Base-by-base conservation (phyloP, 92 coral and sea anemone species). In the Ricordea florida region DNA sequence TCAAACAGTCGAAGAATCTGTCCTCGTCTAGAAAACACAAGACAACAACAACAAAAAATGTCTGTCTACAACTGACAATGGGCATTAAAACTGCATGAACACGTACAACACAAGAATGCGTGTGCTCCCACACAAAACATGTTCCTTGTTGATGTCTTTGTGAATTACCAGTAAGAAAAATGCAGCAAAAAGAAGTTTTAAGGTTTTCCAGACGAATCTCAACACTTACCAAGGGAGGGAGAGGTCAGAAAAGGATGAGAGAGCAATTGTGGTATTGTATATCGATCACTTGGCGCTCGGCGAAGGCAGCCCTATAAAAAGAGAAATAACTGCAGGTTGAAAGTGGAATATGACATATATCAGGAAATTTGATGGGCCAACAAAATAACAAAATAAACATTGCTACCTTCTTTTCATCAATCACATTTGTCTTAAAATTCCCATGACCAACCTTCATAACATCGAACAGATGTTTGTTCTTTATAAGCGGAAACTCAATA, bases 251-350 rank as follows among this genome's bases (percentile, higher is more conserved):
- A 94, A 11, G 92, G 90, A 48, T 94, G 98, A 47, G 63, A 38
- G 20, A 91, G 79, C 24, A 94, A 74, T 34, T 94, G 89, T 3
- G 96, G 90, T 34, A 94, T 94, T 8, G 94, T 91, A 45, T 87
- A 91, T 1, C 98, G 67, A 33, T 91, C 94, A 18, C 88, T 89
- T 17, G 98, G 98, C 74, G 74, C 81, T 21, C 97, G 86, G 34
- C 78, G 83, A 26, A 94, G 89, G 71, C 97, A 94, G n/a, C 98
- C 98, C 98, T 94, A 46, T 23, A 81, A 66, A 16, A 18, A 62
- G 62, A 11, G 11, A 28, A 24, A 38, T 22, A 21, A 0, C 6
- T 17, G 0, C 56, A 48, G 0, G 25, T 47, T 3, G 13, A 0
- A 3, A 3, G 6, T 26, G n/a, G n/a, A n/a, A n/a, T n/a, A n/a